Conservation (phyloP, 2,797 vertebrate genomes). For the Margarornis squamiger region DNA sequence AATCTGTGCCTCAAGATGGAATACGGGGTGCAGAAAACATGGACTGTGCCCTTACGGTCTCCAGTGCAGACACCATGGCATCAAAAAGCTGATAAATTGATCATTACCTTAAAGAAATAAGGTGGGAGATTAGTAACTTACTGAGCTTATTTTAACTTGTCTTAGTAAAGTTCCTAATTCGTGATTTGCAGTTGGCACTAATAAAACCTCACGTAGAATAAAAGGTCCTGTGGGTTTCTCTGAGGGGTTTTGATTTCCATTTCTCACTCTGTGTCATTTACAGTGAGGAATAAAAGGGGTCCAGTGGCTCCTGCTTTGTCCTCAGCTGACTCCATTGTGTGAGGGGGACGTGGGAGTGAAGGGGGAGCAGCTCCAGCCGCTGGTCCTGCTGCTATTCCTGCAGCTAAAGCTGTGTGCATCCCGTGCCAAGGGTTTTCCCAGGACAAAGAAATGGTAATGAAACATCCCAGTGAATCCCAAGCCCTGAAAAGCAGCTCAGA, state of each 20-base stretch:
- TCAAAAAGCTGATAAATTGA: neutral
- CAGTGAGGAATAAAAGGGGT: neutral
- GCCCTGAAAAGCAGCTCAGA: neutral
- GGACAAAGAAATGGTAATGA: neutral
- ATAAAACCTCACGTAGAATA: fast-evolving
- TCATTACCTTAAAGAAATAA: neutral
- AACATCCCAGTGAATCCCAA: neutral
- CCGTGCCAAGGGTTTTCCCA: constrained; percentile 20
- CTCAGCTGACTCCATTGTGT: neutral
- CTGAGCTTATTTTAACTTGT: too few species aligned
- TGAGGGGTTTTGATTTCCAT: neutral
- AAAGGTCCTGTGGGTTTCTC: fast-evolving
- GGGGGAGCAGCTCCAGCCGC: neutral
- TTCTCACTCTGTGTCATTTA: neutral
- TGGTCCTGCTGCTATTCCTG: neutral
- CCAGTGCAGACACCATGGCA: fast-evolving
- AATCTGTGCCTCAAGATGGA: neutral
- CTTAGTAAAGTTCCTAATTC: neutral
- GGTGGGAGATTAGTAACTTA: too few species aligned
- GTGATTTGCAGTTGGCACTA: neutral
- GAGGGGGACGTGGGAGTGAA: neutral
- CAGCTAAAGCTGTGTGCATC: neutral
- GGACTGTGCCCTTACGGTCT: neutral
- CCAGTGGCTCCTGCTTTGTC: neutral
- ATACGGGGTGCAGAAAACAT: neutral